Base-by-base conservation (phyloP, 2,888 invertebrate species). In the Glomeris marginata region DNA sequence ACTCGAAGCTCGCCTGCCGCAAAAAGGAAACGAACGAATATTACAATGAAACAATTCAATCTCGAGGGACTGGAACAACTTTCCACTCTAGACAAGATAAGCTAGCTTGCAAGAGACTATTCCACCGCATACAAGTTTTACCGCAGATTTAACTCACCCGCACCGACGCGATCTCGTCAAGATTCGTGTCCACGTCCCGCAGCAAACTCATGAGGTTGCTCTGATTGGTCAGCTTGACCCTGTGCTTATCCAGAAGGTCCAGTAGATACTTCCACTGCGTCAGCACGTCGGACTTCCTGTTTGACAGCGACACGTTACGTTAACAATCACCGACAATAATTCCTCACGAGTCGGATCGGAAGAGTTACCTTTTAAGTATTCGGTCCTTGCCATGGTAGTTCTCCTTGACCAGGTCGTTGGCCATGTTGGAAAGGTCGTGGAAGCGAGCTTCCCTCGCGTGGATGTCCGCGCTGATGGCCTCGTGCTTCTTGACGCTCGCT, bases 401-500 rank as follows among this genome's bases (percentile, higher is more conserved):
- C 71, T 95, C 95, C 35, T 78, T 74, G 22, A 86, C 84, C 48
- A 98, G 72, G 64, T 97, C 94, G 45, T 82, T 80, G 1, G 90
- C 87, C 88, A 98, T 91, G 48, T 84, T 82, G 0, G 85, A 85
- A 42, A 98, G 74, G 67, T 92, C 88, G 59, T 87, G 84, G 65
- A 97, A 94, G 10, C 97, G 78, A 65, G 95, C 94, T 62, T 90
- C 87, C 74, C 81, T 77, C 13, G 95, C 90, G 48, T 94, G 72
- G 50, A 97, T 95, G 64, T 97, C 97, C 0, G 95, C 94, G 54
- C 88, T 87, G 55, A 97, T 92, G 15, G 97, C 95, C 68, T 97
- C 95, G 65, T 97, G 95, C 64, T 97, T 97, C 72, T 97, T 97
- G 38, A 97, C 80, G 0, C 94, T 91, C 1, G 95, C 95, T 66